phyloP scores from a whole-genome alignment of 2,797 vertebrate genomes.

The Sebastes itinus region DNA sequence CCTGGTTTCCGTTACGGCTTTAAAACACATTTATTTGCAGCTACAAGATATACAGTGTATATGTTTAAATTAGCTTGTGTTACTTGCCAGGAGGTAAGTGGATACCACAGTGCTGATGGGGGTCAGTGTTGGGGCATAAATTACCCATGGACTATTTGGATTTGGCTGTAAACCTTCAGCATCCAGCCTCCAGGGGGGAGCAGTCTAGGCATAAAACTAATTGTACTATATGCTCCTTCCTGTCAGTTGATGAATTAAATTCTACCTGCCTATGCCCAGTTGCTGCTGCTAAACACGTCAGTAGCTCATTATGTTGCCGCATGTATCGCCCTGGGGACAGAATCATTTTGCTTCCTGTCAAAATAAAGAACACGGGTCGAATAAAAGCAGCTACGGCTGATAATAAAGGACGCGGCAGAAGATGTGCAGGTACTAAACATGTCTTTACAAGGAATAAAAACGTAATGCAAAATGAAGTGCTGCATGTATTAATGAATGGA shows the following conservation, averaged over 20 bases:
- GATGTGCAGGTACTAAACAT: background rate
- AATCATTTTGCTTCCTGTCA: slow-evolving; percentile 52
- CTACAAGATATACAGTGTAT: slow-evolving; percentile 2
- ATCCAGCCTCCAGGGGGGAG: slow-evolving; percentile 2
- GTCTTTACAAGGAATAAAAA: background rate
- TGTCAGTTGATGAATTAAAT: slow-evolving; percentile 60
- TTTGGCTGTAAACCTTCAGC: slow-evolving; percentile 36
- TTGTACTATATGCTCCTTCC: slow-evolving; percentile 38
- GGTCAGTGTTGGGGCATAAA: slow-evolving; percentile 49
- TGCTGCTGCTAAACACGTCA: slow-evolving; percentile 39
- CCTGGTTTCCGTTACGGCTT: background rate
- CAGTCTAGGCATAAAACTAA: slow-evolving; percentile 48
- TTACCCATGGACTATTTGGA: slow-evolving; percentile 45
- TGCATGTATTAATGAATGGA: background rate
- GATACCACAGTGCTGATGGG: slow-evolving; percentile 27
- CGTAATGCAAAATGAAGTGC: background rate
- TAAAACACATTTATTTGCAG: slow-evolving; percentile 12
- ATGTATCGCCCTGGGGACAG: slow-evolving; percentile 28
- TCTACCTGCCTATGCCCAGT: slow-evolving; percentile 31
- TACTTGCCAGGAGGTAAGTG: slow-evolving; percentile 40
- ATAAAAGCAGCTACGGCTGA: slow-evolving; percentile 15
- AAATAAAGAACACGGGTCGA: slow-evolving; percentile 41
- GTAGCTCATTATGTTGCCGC: slow-evolving; percentile 48
- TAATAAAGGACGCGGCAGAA: background rate
- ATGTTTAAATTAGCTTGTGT: slow-evolving; percentile 25